Percentiles rank a stretch among this genome's conserved stretches.
Conservation (phyloP, 2,888 invertebrate species). For the Tetragonisca angustula region DNA sequence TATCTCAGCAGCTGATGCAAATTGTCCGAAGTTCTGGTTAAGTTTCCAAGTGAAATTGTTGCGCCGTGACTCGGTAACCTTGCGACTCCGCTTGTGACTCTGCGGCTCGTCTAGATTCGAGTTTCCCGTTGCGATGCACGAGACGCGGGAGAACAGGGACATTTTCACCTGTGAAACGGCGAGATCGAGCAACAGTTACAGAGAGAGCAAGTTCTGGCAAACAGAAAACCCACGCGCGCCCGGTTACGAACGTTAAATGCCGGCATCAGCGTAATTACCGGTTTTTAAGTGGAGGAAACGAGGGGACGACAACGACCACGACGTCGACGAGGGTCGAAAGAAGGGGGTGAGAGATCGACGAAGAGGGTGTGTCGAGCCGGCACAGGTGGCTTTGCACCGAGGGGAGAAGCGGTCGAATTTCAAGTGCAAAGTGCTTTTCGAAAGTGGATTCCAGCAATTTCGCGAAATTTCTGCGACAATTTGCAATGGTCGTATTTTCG, state of each 20-base stretch:
- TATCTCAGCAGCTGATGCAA: constrained; percentile 50
- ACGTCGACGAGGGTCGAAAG: constrained; percentile 63
- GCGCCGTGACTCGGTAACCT: constrained; percentile 47
- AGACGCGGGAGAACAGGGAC: constrained; percentile 17
- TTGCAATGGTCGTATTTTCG: background rate
- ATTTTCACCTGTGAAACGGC: constrained; percentile 18
- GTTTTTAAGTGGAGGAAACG: constrained; percentile 77
- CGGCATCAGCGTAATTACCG: constrained; percentile 75
- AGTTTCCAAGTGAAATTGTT: constrained; percentile 42
- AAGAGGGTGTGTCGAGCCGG: constrained; percentile 51
- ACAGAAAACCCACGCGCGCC: constrained; percentile 56
- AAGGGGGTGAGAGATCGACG: constrained; percentile 52
- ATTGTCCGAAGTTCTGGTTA: constrained; percentile 49
- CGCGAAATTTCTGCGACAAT: background rate
- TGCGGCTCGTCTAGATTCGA: background rate
- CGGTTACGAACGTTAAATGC: constrained; percentile 70
- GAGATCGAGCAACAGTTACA: constrained; percentile 55
- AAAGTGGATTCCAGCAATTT: constrained; percentile 37
- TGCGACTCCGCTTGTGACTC: background rate
- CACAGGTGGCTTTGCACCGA: constrained; percentile 39
- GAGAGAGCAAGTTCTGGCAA: constrained; percentile 48
- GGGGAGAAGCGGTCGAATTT: constrained; percentile 13
- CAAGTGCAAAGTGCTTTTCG: constrained; percentile 37
- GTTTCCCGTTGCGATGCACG: background rate
- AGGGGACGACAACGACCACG: constrained; percentile 63